Evolutionary conservation across 1,140 invertebrate species (phyloP), one percentile per base, ranked within the genome.

Genomic region (Polypedilum pembai): DNA sequence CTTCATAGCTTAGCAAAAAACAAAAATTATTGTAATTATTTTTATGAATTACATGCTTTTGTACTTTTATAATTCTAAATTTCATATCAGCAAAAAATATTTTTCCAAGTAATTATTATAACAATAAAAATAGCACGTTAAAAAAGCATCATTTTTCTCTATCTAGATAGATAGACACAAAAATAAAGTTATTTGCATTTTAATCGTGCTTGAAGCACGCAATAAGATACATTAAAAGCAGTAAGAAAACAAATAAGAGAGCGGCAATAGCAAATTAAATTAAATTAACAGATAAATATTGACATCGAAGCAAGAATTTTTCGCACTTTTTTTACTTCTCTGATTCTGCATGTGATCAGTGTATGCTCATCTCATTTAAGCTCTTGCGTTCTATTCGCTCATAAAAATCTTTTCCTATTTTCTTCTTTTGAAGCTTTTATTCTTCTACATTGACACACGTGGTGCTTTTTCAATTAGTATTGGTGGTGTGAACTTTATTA

Each of bases 401-500:
- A 56, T 56, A 56, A 56, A 12, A 56, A 56, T 56, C 45, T 56
- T 56, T 56, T 12, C 45, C n/a, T 56, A 12, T n/a, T n/a, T 56
- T 4, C 45, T 56, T 12, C 10, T 56, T n/a, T 56, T n/a, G 12
- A 56, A 56, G 45, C 45, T 56, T 56, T 56, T 56, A 1, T 56
- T 33, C 24, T 33, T 33, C 5, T 33, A 1, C 5, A 33, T 33
- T 3, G 24, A 33, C 5, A 33, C 24, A 33, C 24, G 24, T 3
- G 24, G 24, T 33, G 24, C 24, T 33, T 33, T 33, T 33, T 33
- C 2, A 33, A 33, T 33, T 33, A 33, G 45, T 56, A 56, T 56
- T 56, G 45, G 45, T 56, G 45, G 45, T 56, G 45, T 56, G 45
- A 56, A 56, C 12, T 56, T 56, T n/a, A 56, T n/a, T 56, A 12